Evolutionary conservation across 2,888 invertebrate genomes (phyloP), one percentile per base, ranked within the genome.

Genomic region (Saturnia pavonia): DNA sequence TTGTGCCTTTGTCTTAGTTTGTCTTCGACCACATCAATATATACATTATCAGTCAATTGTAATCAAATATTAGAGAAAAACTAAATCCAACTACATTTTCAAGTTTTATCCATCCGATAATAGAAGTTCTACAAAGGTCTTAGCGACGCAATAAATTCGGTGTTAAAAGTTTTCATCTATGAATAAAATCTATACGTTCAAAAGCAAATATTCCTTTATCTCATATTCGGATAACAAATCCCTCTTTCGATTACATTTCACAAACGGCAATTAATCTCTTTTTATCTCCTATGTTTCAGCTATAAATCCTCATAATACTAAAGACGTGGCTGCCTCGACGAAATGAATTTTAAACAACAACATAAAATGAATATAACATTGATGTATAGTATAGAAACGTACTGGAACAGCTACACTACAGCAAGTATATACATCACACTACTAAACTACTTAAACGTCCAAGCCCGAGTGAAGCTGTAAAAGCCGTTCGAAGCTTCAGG

Each of bases 281-380:
- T 68, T 69, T 71, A 71, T 71, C 65, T 71, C 22, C 25, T 54
- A 12, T 51, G 65, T 71, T 71, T 40, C 54, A 65, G 71, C 42
- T 42, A 71, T 71, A 69, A 71, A 71, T 71, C 65, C 71, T 54
- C 25, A 68, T 71, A 65, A 66, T 48, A 51, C 51, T 65, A 34
- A 40, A 48, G 54, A 67, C 70, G 60, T 63, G 68, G 51, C 67
- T 45, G 57, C 34, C 67, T 40, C 67, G 34, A 16, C 43, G 19
- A 40, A 42, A 71, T 71, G 67, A 71, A 71, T 67, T 67, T 54
- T 69, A 69, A 71, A 71, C 67, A 67, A 45, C 42, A 60, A 25
- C 27, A 4, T 60, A 27, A 11, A 69, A 63, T 72, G 51, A 67
- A 66, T 54, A 42, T 65, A 51, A 71, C 65, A 54, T 22, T 54